These are phyloP conservation scores for Trochalopteron elliotii DNA, from an alignment of 2,113 vertebrate genomes.

Conservation along the genomic window DNA sequence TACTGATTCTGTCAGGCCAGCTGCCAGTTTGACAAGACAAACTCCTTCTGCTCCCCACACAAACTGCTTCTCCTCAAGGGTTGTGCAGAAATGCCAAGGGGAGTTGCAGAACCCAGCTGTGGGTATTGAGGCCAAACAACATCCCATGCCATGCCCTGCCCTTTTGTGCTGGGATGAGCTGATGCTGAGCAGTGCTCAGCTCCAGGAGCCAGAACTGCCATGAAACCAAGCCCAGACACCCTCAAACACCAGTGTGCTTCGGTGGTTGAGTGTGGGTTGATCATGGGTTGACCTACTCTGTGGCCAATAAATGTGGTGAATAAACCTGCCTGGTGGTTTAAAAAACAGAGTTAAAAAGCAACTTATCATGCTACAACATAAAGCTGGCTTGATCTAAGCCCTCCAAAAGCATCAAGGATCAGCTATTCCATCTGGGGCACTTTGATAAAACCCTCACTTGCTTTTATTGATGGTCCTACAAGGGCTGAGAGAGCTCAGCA, in stretches of 20 bases:
- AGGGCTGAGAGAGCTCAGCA: neutral
- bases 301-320: neutral
- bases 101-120: neutral
- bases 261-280: neutral
- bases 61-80: neutral
- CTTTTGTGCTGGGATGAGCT: neutral
- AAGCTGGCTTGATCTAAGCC: neutral
- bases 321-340: neutral
- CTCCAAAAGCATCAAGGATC: neutral
- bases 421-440: neutral
- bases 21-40: neutral
- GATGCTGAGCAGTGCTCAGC: neutral
- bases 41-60: neutral
- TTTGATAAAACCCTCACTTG: neutral
- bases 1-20: neutral
- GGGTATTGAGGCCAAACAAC: rapidly evolving
- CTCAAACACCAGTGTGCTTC: neutral
- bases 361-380: neutral
- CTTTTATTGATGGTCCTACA: neutral
- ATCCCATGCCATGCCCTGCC: rapidly evolving
- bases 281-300: neutral
- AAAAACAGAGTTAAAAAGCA: neutral
- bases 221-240: neutral
- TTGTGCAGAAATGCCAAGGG: neutral
- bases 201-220: neutral